Percentiles rank a stretch among this genome's conserved stretches.
Evolutionary conservation across 2,888 invertebrate species (phyloP).

Genomic region (Philereme transversata): DNA sequence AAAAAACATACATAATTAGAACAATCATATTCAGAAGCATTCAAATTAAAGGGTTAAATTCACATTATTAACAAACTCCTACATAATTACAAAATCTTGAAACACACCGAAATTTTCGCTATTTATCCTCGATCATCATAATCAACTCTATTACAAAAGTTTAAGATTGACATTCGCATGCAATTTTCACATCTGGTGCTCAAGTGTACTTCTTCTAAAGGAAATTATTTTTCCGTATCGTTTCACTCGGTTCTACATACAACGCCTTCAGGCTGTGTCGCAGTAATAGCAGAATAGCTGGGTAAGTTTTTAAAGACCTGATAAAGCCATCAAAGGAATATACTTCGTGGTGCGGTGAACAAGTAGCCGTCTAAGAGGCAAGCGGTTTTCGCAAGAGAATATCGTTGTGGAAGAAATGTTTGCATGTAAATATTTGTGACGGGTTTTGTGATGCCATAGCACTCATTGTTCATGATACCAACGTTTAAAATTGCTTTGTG

Average conservation of each 20-base stretch:
- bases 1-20: constrained; percentile 3
- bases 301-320: neutral
- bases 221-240: constrained; percentile 59
- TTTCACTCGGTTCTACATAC: constrained; percentile 45
- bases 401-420: too few species aligned
- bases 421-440: too few species aligned
- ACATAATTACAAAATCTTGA: constrained; percentile 31
- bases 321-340: neutral
- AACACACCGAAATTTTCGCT: constrained; percentile 8
- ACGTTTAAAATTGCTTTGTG: too few species aligned
- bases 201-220: constrained; percentile 36
- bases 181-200: constrained; percentile 26
- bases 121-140: constrained; percentile 1
- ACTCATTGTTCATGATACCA: too few species aligned
- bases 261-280: constrained; percentile 21
- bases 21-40: constrained; percentile 8
- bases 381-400: too few species aligned
- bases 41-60: constrained; percentile 20
- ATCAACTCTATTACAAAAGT: neutral
- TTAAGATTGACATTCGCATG: constrained; percentile 23
- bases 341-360: neutral
- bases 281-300: constrained; percentile 6
- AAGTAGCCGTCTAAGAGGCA: too few species aligned
- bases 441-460: too few species aligned
- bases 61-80: constrained; percentile 23